Percentiles rank a stretch among this genome's conserved stretches.
phyloP scores from a whole-genome alignment of 2,113 vertebrate species.

The Orcinus orca region DNA sequence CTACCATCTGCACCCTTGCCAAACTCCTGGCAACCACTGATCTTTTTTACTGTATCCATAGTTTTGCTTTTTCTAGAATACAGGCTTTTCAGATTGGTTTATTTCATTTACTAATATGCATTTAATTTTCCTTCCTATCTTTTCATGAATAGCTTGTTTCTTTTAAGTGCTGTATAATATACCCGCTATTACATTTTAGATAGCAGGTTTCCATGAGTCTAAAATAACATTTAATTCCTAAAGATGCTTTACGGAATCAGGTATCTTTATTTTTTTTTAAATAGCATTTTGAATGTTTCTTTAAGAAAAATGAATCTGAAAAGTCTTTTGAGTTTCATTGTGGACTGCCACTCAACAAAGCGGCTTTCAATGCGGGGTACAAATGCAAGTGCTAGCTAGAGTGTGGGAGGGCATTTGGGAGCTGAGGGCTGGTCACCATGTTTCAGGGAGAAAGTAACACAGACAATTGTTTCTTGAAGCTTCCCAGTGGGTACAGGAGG shows the following conservation, averaged over 20 bases:
- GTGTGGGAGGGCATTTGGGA: background rate
- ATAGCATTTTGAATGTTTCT: background rate
- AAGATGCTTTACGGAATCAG: background rate
- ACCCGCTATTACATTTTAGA: background rate
- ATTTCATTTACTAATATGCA: too few species aligned
- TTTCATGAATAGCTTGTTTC: too few species aligned
- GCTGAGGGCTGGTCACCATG: background rate
- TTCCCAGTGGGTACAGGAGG: background rate
- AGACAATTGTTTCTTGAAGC: background rate
- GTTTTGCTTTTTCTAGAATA: too few species aligned
- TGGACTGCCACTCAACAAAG: background rate
- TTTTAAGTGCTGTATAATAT: too few species aligned
- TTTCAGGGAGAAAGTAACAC: background rate
- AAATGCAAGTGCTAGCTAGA: background rate
- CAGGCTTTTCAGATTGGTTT: too few species aligned
- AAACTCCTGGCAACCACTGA: too few species aligned
- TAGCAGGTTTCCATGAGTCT: background rate
- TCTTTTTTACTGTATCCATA: too few species aligned
- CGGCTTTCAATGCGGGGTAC: background rate
- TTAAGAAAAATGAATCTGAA: background rate
- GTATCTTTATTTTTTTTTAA: background rate
- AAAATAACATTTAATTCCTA: constrained; percentile 1
- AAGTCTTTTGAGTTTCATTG: background rate
- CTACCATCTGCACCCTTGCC: too few species aligned
- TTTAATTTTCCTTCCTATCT: too few species aligned